Base-by-base conservation (phyloP, 2,113 vertebrate genomes). In the Sinocyclocheilus grahami region DNA sequence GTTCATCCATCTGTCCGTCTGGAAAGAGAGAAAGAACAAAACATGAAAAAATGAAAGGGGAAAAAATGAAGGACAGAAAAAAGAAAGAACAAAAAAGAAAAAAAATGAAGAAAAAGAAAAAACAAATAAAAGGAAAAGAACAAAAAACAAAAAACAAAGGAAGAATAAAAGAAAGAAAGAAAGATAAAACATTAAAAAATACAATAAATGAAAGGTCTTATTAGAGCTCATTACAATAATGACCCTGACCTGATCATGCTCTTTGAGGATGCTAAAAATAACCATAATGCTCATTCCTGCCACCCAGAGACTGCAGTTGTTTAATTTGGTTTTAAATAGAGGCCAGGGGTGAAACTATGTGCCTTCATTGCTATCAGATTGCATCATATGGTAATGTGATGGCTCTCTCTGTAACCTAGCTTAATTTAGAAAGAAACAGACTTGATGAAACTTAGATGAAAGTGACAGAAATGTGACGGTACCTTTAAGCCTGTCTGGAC, bases 1-100 rank as follows among this genome's bases (percentile, higher is more conserved):
- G 97, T 60, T 99, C 97, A 91, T 99, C 97, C 98, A 99, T 99
- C 91, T 98, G 98, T 82, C 97, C 97, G 87, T 99, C 98, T 99
- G 84, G 8, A 69, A 33, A 22, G 79, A 84, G 33, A 65, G 60
- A 30, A 80, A 7, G 33, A 62, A 22, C 0, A 0, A 80, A 42
- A 9, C 8, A 46, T 46, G 11, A 42, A n/a, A 51, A 22, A 75
- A 13, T 8, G 46, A 60, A 60, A 60, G 2, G 1, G 7, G 0
- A 60, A 60, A 48, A 48, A 48, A 48, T 46, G 7, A 46, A 46
- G 9, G 46, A 48, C 2, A 12, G 3, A 12, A 48, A 48, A 2
- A 48, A 48, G 0, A 48, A 60, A 22, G 30, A 72, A 72, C 13
- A 72, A 22, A 74, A 72, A 22, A 3, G 5, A 11, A 2, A 42